Evolutionary conservation across 2,888 invertebrate species (phyloP), one percentile per base, ranked within the genome.

Genomic region (Palloptera scutellata): DNA sequence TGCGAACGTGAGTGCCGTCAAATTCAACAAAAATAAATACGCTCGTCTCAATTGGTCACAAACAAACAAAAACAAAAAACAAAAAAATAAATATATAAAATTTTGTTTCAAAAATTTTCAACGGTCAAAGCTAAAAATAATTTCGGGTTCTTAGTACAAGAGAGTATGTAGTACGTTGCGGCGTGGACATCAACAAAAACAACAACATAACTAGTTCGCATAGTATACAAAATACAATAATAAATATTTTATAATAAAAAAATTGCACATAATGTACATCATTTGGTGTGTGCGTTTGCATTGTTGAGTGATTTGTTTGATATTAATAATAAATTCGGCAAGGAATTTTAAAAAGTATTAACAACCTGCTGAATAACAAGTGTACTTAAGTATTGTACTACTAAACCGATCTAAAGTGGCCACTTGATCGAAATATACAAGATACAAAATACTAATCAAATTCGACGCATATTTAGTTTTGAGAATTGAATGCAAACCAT

Each of bases 401-500:
- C n/a, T 30, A 30, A 4, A 30, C 30, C 3, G 2, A 6, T 2
- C 2, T 30, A 30, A 30, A 30, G 30, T 30, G 30, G 30, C 6
- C 6, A 2, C 3, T 30, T 30, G 30, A 30, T 30, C 30, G 30
- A 30, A 30, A 30, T 2, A 30, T 30, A 30, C 30, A 6, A 30
- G 2, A 30, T 30, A 30, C 30, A 30, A n/a, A n/a, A n/a, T n/a
- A n/a, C n/a, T n/a, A n/a, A n/a, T n/a, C n/a, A n/a, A 30, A 30
- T 30, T 30, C 30, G 6, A 30, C 6, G 6, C 6, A 30, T 4
- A 30, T 30, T 30, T 30, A 30, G n/a, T 30, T 30, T 30, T 30
- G 30, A 30, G 6, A 30, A 30, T 30, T 30, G 30, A 30, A 4
- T 30, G 30, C 2, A 6, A 70, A 82, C 77, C 78, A 83, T 83